Conservation (phyloP, 2,113 vertebrate species). For the Thalassarche chlororhynchos region DNA sequence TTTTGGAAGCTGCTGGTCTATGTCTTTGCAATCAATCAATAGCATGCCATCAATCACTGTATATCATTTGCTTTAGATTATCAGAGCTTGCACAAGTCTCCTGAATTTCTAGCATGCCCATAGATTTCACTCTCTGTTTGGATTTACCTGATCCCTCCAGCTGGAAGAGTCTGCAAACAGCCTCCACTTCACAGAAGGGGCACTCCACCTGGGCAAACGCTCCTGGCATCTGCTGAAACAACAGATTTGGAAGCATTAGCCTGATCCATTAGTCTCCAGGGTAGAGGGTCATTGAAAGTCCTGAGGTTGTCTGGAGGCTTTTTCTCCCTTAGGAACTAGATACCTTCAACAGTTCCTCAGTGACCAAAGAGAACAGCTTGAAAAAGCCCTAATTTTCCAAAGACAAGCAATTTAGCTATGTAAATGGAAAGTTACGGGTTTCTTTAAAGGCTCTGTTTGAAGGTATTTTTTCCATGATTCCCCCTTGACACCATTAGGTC, state of each 20-base stretch:
- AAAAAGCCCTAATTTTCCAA: neutral
- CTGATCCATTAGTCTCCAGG: neutral
- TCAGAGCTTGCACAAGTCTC: neutral
- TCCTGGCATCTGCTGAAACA: neutral
- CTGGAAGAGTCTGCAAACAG: neutral
- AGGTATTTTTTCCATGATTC: neutral
- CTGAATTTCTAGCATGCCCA: neutral
- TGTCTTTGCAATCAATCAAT: neutral
- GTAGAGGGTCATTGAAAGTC: neutral
- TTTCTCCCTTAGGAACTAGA: neutral
- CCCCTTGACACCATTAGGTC: neutral
- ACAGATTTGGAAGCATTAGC: neutral
- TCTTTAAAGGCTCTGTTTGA: neutral
- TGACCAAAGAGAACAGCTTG: neutral
- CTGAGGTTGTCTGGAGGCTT: neutral
- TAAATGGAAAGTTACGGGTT: neutral
- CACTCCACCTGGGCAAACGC: fast-evolving
- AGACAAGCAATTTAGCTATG: neutral
- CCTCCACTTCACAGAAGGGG: neutral
- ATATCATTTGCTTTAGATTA: neutral
- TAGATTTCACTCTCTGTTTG: neutral
- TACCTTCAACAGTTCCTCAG: neutral
- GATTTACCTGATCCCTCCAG: neutral
- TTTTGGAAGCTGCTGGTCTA: neutral
- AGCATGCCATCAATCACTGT: neutral